Conservation (phyloP, 2,113 vertebrate species). For the Ailurus styani region DNA sequence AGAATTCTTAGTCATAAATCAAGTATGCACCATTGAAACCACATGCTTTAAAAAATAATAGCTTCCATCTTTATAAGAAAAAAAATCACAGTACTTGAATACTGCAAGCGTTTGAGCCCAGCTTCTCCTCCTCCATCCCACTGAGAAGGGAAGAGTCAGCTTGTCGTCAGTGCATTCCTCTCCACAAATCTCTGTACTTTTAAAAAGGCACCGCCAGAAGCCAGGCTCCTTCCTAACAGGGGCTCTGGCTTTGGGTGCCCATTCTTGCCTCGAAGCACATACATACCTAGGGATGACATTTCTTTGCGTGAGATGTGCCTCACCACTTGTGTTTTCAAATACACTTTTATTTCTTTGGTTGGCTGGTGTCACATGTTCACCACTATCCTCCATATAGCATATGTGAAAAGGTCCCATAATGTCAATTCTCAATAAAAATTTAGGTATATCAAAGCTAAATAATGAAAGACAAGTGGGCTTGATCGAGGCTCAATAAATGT, state of each 20-base stretch:
- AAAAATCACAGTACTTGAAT: neutral
- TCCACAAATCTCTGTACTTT: neutral
- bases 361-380: neutral
- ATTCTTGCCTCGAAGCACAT: neutral
- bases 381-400: neutral
- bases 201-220: neutral
- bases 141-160: neutral
- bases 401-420: neutral
- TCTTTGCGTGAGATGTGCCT: neutral
- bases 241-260: neutral
- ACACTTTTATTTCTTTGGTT: constrained; percentile 13
- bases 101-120: neutral
- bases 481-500: neutral
- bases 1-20: constrained; percentile 37
- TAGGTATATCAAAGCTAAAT: neutral
- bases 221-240: neutral
- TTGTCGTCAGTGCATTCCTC: neutral
- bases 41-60: constrained; percentile 35
- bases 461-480: neutral
- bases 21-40: constrained; percentile 40
- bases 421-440: neutral
- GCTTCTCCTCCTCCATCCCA: neutral
- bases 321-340: neutral
- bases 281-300: constrained; percentile 27
- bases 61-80: neutral